A percentile compares a stretch with the other conserved stretches of the same genome.
Evolutionary conservation across 2,888 invertebrate genomes (phyloP).

Genomic region (Amblyjoppa fuscipennis): DNA sequence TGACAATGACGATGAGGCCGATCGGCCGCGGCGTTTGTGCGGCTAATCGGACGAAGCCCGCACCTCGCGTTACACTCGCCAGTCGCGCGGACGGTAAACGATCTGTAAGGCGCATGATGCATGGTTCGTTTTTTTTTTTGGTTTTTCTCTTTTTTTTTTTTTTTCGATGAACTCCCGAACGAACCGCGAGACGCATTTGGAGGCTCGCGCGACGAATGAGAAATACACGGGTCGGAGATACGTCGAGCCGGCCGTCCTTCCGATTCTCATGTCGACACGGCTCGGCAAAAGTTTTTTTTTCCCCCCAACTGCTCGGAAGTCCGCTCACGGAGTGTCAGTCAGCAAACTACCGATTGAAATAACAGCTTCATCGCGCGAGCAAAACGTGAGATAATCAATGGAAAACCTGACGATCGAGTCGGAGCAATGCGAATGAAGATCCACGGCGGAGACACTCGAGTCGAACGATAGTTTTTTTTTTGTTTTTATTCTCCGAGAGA

Average conservation of each 20-base stretch:
- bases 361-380: neutral
- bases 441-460: neutral
- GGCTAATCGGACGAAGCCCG: too few species aligned
- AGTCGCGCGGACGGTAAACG: neutral
- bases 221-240: neutral
- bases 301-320: neutral
- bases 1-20: neutral
- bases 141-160: neutral
- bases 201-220: neutral
- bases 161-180: neutral
- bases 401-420: neutral
- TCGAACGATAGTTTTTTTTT: neutral
- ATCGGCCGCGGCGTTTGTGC: neutral
- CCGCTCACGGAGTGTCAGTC: conserved; percentile 14
- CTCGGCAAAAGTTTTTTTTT: neutral
- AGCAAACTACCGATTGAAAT: conserved; percentile 15
- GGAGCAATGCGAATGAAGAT: neutral
- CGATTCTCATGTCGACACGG: neutral
- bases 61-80: too few species aligned
- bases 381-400: conserved; percentile 21
- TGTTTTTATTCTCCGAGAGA: neutral
- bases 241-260: neutral
- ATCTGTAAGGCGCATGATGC: neutral
- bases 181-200: neutral
- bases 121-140: too few species aligned